Evolutionary conservation across 1,140 invertebrate species (phyloP), one percentile per base, ranked within the genome.

Genomic region (Melitaea cinxia): DNA sequence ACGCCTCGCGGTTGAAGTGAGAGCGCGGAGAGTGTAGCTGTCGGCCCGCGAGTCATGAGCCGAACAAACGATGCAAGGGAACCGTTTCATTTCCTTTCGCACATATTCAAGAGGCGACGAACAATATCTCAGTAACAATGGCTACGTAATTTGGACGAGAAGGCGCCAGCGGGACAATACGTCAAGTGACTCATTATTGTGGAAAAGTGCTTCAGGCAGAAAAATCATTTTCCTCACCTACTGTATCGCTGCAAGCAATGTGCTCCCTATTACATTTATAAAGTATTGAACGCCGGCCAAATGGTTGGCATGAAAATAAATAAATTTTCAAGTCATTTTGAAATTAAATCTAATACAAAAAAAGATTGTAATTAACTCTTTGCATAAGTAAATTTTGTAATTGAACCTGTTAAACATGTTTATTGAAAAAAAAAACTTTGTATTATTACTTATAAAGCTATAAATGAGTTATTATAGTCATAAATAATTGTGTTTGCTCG

Each of bases 131-230:
- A 79, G 71, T 80, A 83, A 88, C 85, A 86, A 86, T 88, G 68
- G 83, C 79, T 80, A 78, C 81, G 83, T 86, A 88, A 89, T 89
- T 89, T 83, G 80, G 80, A 80, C 73, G 82, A 82, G 79, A 83
- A 80, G 74, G 72, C 79, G 78, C 80, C 80, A 72, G 66, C 75
- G 82, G 79, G 84, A 85, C 85, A 84, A 82, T 86, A 80, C 81
- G 80, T 83, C 82, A 84, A 86, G 84, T 86, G 83, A 88, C 83
- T 88, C 82, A 86, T 88, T 86, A 88, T 88, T 78, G 82, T 78
- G 79, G 80, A 85, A 79, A 83, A 84, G 70, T 76, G 78, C 82
- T 83, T 77, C 73, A 73, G 78, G 78, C 75, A 77, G 74, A 80
- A 85, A 82, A 85, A 82, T 80, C 72, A 78, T 80, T 81, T 24